Base-by-base conservation (phyloP, 1,140 invertebrate species). In the Drosophila repleta region DNA sequence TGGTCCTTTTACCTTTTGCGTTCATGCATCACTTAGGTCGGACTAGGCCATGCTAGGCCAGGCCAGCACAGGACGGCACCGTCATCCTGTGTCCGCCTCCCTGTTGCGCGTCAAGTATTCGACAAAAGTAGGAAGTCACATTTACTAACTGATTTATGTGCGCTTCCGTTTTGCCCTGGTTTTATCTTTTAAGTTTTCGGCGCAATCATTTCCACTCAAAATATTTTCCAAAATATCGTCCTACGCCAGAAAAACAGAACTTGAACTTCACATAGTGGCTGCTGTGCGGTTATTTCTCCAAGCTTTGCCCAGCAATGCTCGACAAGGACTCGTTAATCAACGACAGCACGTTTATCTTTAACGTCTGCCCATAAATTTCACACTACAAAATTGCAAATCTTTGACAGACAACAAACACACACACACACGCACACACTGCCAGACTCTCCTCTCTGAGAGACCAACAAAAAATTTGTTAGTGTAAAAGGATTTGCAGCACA, bases 141-240 rank as follows among this genome's bases (percentile, higher is more conserved):
- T 88, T 87, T 88, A 71, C 76, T 73, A 83, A 88, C 84, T 87
- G 83, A 88, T 87, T 87, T 87, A 87, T 88, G 83, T 64, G 73
- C 72, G 71, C 79, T 79, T 83, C 79, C 83, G 64, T 76, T 80
- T 71, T 70, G 45, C 73, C 66, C 49, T 71, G 65, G 68, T 57
- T 87, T 87, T 88, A 87, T 87, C 83, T 87, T 79, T 79, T 89
- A 80, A 87, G 68, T 88, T 89, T 83, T 89, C 66, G 83, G 79
- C 83, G 83, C 88, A 87, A 87, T 87, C 83, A 87, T 87, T 87
- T 83, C 72, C 75, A 87, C 72, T 87, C 75, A 87, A 87, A 87
- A 83, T 73, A 72, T 87, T 87, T 79, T 83, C 62, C 60, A 68
- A 79, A 72, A 78, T 29, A 49, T 17, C 8, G 13, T 13, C 17